Conservation (phyloP, 1,140 invertebrate genomes). For the Thereuonema tuberculata region DNA sequence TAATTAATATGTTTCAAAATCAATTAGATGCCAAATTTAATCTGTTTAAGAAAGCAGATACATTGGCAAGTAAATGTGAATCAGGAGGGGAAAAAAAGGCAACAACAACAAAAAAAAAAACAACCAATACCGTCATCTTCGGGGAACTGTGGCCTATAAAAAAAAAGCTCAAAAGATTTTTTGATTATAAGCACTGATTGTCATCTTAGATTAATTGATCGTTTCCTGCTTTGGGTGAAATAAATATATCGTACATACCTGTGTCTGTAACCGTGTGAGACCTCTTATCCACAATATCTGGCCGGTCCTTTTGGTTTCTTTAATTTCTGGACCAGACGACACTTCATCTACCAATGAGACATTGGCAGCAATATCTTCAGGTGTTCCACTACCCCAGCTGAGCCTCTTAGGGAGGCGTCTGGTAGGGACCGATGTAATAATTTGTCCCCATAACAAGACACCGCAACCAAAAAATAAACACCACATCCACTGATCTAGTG, state of each 20-base stretch:
- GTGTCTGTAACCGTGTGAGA: slow-evolving; percentile 93
- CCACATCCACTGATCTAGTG: slow-evolving; percentile 96
- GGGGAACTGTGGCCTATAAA: too few relatives aligned
- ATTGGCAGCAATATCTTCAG: slow-evolving; percentile 67
- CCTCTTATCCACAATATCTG: slow-evolving; percentile 99
- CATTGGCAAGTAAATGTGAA: too few relatives aligned
- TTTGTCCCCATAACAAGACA: slow-evolving; percentile 91
- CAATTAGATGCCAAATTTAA: too few relatives aligned
- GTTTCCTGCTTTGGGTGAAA: too few relatives aligned
- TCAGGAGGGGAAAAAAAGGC: too few relatives aligned
- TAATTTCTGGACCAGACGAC: slow-evolving; percentile 74
- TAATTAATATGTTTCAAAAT: too few relatives aligned
- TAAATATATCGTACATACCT: slow-evolving; percentile 85
- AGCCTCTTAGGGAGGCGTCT: slow-evolving; percentile 73
- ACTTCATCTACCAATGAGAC: slow-evolving; percentile 65
- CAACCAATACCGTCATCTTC: too few relatives aligned
- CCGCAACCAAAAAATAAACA: slow-evolving; percentile 94
- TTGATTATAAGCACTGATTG: too few relatives aligned
- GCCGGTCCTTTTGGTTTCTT: slow-evolving; percentile 70
- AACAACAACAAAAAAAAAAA: too few relatives aligned
- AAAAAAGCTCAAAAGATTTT: too few relatives aligned
- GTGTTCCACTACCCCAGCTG: slow-evolving; percentile 84
- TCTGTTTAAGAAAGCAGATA: too few relatives aligned
- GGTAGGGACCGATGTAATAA: slow-evolving; percentile 91
- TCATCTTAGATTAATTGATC: too few relatives aligned